A percentile compares a stretch with the other conserved stretches of the same genome.
phyloP scores from a whole-genome alignment of 2,888 invertebrate genomes.

The Blastobasis adustella region DNA sequence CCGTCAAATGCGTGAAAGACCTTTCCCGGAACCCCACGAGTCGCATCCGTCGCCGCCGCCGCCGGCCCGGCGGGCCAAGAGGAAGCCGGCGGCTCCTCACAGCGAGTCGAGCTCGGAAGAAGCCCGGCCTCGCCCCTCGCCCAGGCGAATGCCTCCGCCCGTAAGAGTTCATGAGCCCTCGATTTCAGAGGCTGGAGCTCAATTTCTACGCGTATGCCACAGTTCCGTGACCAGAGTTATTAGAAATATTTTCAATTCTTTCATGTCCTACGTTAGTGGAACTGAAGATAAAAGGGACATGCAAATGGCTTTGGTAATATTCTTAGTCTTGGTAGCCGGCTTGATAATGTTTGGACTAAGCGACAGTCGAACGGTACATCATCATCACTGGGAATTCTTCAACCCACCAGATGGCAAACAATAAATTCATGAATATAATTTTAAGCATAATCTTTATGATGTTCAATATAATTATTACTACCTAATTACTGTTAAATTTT shows the following conservation, averaged over 20 bases:
- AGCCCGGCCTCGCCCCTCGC: slow-evolving; percentile 54
- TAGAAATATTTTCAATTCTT: slow-evolving; percentile 79
- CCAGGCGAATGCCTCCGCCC: slow-evolving; percentile 50
- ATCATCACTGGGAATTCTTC: slow-evolving; percentile 92
- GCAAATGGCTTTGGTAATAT: slow-evolving; percentile 84
- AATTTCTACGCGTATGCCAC: slow-evolving; percentile 81
- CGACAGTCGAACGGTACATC: slow-evolving; percentile 82
- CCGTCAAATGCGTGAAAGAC: slow-evolving; percentile 48
- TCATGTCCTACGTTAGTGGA: slow-evolving; percentile 76
- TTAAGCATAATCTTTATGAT: neutral
- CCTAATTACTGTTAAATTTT: too few species aligned
- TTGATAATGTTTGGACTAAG: slow-evolving; percentile 84
- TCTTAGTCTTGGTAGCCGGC: slow-evolving; percentile 85
- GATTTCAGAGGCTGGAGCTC: slow-evolving; percentile 80
- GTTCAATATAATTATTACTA: neutral
- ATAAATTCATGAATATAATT: slow-evolving; percentile 12
- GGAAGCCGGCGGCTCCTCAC: slow-evolving; percentile 49
- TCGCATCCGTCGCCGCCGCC: slow-evolving; percentile 52
- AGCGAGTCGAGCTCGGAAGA: slow-evolving; percentile 72
- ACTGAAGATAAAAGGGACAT: slow-evolving; percentile 82
- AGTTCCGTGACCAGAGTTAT: slow-evolving; percentile 77
- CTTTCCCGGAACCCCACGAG: slow-evolving; percentile 49
- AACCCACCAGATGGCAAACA: slow-evolving; percentile 83
- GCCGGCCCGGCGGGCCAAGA: slow-evolving; percentile 64
- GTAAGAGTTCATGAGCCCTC: slow-evolving; percentile 75